Evolutionary conservation across 2,797 vertebrate species (phyloP), one percentile per base, ranked within the genome.

Genomic region (Phoebastria nigripes): DNA sequence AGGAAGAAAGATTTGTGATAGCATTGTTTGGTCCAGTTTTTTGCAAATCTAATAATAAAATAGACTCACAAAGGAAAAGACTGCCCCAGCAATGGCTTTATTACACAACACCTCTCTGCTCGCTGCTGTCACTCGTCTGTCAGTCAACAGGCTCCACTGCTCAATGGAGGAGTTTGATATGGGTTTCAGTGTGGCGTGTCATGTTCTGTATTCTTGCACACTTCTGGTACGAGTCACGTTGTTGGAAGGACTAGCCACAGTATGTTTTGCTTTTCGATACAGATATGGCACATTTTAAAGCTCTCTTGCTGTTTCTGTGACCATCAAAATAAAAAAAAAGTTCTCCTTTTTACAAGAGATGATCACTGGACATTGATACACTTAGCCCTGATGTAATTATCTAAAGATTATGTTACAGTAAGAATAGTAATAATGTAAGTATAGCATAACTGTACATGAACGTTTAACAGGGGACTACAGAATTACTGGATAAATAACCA

Each of bases 401-500:
- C 41, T n/a, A 44, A 80, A 93, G 44, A 54, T 46, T 73, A 44
- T 10, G 5, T 62, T 59, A 67, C 21, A 73, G 12, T 20, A 93
- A 72, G 12, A 76, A 41, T 14, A 67, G 17, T 18, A 63, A 33
- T 44, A 20, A 52, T 33, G 0, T 10, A 80, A 44, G 3, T 15
- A 73, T 13, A 66, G 13, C 12, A 22, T 29, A 79, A 71, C 17
- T 59, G 31, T 55, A 41, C 13, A 31, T 42, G 26, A 65, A 72
- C 0, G 0, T 18, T 7, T 56, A 84, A 46, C 15, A 69, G 26
- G 6, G 16, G 10, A 46, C 37, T 41, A 52, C 6, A 65, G n/a
- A 90, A 89, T 82, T 89, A 66, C 29, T 63, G 37, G 12, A 62
- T 54, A 71, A 95, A 90, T 74, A 88, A 72, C 6, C 26, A 61